Percentiles rank a stretch among this genome's conserved stretches.
Evolutionary conservation across 2,797 vertebrate species (phyloP).

Genomic region (Oreonectes daqikongensis): DNA sequence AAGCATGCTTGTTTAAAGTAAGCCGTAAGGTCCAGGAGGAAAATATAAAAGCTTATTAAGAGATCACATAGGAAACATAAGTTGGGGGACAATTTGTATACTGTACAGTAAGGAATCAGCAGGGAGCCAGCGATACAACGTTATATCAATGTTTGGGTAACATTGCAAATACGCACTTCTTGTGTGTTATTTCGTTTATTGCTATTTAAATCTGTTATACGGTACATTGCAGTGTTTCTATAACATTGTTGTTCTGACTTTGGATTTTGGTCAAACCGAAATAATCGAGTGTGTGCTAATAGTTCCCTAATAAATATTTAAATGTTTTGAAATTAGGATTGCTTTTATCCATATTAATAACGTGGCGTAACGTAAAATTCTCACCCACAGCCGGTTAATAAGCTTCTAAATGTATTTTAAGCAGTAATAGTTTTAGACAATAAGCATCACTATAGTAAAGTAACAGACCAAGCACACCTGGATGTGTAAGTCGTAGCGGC

Average conservation of each 20-base stretch:
- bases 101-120: not conserved
- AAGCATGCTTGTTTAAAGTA: conserved; percentile 25
- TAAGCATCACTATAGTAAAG: not conserved
- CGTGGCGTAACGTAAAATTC: not conserved
- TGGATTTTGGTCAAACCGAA: not conserved
- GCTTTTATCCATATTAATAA: not conserved
- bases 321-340: not conserved
- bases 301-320: not conserved
- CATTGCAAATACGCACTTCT: too few relatives aligned
- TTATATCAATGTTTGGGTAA: not conserved
- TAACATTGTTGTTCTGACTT: not conserved
- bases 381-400: not conserved
- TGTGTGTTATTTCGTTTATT: too few relatives aligned
- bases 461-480: not conserved
- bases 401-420: not conserved
- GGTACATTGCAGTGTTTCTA: not conserved
- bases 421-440: not conserved
- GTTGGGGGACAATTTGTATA: not conserved
- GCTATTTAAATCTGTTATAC: not conserved
- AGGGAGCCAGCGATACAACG: not conserved
- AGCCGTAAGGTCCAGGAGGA: conserved; percentile 24
- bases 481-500: not conserved
- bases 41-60: conserved; percentile 9
- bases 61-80: not conserved
- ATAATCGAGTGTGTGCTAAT: not conserved